Evolutionary conservation across 2,888 invertebrate genomes (phyloP).

Genomic region (Himalopsyche japonica): DNA sequence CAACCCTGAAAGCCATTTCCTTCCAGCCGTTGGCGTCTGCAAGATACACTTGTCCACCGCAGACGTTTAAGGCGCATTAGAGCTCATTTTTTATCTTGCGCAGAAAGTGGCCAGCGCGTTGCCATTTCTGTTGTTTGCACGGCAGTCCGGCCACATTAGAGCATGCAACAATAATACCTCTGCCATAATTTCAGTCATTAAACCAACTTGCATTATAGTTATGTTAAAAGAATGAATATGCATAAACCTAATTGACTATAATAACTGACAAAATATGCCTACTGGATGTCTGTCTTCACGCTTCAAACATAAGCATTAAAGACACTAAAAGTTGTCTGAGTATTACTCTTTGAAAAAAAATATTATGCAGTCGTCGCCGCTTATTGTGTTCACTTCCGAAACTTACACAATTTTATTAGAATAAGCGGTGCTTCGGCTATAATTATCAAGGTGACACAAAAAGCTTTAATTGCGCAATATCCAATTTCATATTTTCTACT

Average conservation of each 20-base stretch:
- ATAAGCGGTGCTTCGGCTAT: too few species aligned
- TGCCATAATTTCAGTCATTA: neutral
- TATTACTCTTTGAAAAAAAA: too few species aligned
- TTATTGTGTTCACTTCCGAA: too few species aligned
- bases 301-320: too few species aligned
- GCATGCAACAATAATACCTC: neutral
- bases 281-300: too few species aligned
- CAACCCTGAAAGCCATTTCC: neutral
- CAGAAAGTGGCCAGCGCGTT: neutral
- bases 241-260: neutral
- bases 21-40: slow-evolving; percentile 4
- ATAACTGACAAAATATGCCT: neutral
- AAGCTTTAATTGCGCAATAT: too few species aligned
- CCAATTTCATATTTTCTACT: too few species aligned
- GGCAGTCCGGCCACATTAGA: neutral
- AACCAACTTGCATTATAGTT: neutral
- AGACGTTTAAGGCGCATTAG: slow-evolving; percentile 31
- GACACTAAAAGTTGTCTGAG: too few species aligned
- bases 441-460: too few species aligned
- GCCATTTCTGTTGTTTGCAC: slow-evolving; percentile 2
- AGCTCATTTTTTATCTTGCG: slow-evolving; percentile 11
- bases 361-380: too few species aligned
- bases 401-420: too few species aligned
- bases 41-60: slow-evolving; percentile 26
- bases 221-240: neutral